A percentile compares a stretch with the other conserved stretches of the same genome.
phyloP scores from a whole-genome alignment of 1,140 invertebrate genomes.

The Drosophila teissieri region DNA sequence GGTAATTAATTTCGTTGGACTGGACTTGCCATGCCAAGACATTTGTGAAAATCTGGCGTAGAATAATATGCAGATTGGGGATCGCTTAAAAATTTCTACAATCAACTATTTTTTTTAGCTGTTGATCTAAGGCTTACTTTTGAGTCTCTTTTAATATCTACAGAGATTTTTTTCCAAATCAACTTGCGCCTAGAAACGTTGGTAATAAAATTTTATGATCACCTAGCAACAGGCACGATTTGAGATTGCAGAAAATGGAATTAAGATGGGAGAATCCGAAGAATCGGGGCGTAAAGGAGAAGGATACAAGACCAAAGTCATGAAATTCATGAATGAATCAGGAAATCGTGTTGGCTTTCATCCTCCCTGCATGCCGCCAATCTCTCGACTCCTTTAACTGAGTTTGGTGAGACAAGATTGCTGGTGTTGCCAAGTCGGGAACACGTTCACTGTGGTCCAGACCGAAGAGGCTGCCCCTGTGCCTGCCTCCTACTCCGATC shows the following conservation, averaged over 20 bases:
- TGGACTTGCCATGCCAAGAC: constrained; percentile 9
- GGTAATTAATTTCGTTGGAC: constrained; percentile 5
- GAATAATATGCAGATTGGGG: background rate
- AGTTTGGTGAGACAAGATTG: constrained; percentile 25
- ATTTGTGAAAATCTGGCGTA: background rate
- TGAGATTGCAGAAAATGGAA: constrained; percentile 17
- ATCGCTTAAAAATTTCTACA: background rate
- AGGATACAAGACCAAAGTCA: constrained; percentile 71
- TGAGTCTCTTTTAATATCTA: too few species aligned
- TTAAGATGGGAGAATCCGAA: background rate
- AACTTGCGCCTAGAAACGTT: background rate
- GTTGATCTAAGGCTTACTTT: too few species aligned
- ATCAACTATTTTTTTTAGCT: too few species aligned
- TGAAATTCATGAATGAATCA: constrained; percentile 81
- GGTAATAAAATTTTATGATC: constrained; percentile 75
- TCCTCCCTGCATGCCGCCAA: constrained; percentile 27
- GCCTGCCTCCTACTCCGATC: constrained; percentile 2
- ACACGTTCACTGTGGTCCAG: constrained; percentile 50
- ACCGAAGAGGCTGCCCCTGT: background rate
- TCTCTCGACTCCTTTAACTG: constrained; percentile 12
- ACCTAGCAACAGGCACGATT: constrained; percentile 64
- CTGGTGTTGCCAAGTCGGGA: constrained; percentile 51
- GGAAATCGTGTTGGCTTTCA: constrained; percentile 66
- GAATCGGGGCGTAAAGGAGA: constrained; percentile 15
- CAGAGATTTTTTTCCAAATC: background rate